phyloP scores from a whole-genome alignment of 2,797 vertebrate species.

The Manis javanica region DNA sequence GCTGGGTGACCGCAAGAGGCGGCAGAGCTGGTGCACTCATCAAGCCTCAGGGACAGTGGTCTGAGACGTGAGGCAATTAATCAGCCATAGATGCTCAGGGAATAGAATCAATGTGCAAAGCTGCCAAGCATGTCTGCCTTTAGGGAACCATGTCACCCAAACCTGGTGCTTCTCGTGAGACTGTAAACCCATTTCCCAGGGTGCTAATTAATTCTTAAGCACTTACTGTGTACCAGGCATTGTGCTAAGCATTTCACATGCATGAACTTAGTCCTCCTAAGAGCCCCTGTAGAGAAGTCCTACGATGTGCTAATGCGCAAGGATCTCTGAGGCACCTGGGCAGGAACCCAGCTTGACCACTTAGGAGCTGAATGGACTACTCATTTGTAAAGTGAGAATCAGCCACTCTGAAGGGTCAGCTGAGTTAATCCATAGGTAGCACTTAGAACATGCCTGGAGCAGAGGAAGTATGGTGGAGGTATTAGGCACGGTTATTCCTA shows the following conservation, averaged over 20 bases:
- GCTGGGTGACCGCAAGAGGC: too few relatives aligned
- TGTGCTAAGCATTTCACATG: neutral
- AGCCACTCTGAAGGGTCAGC: neutral
- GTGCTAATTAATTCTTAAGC: neutral
- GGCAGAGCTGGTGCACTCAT: neutral
- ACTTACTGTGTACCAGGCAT: neutral
- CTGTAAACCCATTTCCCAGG: neutral
- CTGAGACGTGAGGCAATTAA: neutral
- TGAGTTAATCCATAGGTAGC: neutral
- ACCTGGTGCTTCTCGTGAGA: neutral
- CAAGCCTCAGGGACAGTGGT: neutral
- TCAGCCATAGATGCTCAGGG: neutral
- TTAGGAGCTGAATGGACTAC: neutral
- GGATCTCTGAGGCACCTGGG: neutral
- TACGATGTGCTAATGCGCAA: neutral
- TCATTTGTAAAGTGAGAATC: neutral
- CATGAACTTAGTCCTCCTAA: neutral
- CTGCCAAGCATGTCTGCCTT: neutral
- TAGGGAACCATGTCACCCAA: neutral
- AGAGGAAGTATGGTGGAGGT: neutral
- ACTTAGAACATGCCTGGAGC: neutral
- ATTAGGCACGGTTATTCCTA: neutral
- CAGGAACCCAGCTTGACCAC: neutral
- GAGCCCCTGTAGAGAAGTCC: neutral
- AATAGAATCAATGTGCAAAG: neutral